phyloP scores from a whole-genome alignment of 2,888 invertebrate species.

The Eurytoma adleriae region DNA sequence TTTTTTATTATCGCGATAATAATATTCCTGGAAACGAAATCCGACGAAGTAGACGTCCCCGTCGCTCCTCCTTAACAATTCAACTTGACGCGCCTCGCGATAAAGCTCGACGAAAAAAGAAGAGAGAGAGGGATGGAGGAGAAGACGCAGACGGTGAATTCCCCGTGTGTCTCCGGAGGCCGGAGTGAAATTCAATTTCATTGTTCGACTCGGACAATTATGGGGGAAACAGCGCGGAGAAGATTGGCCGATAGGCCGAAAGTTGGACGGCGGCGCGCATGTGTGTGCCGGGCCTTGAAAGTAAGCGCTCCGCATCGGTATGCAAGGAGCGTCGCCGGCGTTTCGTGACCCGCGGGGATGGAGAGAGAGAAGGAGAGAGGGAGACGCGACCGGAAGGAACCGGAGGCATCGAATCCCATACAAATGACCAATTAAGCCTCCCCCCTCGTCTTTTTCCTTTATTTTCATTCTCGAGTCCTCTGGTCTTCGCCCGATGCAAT shows the following conservation, averaged over 20 bases:
- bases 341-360: constrained; percentile 56
- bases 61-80: constrained; percentile 27
- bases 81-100: constrained; percentile 32
- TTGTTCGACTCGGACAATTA: constrained; percentile 47
- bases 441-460: not conserved
- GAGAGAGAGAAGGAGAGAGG: not conserved
- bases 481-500: constrained; percentile 29
- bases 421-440: constrained; percentile 69
- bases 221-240: constrained; percentile 47
- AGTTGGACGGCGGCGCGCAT: not conserved
- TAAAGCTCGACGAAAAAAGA: constrained; percentile 39
- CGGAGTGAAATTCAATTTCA: constrained; percentile 48
- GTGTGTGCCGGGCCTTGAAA: constrained; percentile 54
- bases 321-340: constrained; percentile 57
- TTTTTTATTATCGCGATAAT: constrained; percentile 6
- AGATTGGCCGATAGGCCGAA: constrained; percentile 33
- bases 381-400: constrained; percentile 67
- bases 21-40: constrained; percentile 35
- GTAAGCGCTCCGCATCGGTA: constrained; percentile 58
- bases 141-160: not conserved
- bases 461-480: constrained; percentile 26
- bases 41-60: constrained; percentile 13
- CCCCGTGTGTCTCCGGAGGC: not conserved
- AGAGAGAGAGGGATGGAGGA: not conserved
- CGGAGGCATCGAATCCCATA: constrained; percentile 68